Conservation (phyloP, 2,797 vertebrate species). For the Naso thynnoides region DNA sequence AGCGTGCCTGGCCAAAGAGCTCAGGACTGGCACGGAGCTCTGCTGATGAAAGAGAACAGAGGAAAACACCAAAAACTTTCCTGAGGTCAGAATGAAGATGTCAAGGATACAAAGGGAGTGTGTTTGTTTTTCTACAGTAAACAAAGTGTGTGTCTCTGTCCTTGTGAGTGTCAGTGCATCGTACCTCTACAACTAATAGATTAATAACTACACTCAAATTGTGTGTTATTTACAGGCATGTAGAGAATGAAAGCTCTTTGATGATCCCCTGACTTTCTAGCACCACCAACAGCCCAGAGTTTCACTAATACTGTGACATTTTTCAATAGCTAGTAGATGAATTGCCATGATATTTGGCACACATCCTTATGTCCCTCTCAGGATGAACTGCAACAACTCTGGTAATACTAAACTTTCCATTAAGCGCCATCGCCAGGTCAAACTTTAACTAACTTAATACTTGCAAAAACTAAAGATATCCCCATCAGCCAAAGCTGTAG, state of each 20-base stretch:
- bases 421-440: background rate
- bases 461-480: background rate
- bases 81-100: conserved; percentile 81
- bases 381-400: conserved; percentile 1
- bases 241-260: background rate
- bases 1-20: conserved; percentile 75
- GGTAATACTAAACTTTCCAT: background rate
- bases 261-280: background rate
- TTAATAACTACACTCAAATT: background rate
- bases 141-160: background rate
- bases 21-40: conserved; percentile 75
- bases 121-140: conserved; percentile 16
- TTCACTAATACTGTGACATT: background rate
- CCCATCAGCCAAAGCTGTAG: background rate
- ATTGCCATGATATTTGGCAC: background rate
- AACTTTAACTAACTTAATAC: background rate
- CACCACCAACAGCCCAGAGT: background rate
- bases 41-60: conserved; percentile 78
- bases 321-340: background rate
- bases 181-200: background rate
- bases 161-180: background rate
- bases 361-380: background rate
- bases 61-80: conserved; percentile 81
- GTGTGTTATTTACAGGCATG: background rate
- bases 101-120: conserved; percentile 54